phyloP scores from a whole-genome alignment of 2,797 vertebrate species.

The Ceryle rudis region DNA sequence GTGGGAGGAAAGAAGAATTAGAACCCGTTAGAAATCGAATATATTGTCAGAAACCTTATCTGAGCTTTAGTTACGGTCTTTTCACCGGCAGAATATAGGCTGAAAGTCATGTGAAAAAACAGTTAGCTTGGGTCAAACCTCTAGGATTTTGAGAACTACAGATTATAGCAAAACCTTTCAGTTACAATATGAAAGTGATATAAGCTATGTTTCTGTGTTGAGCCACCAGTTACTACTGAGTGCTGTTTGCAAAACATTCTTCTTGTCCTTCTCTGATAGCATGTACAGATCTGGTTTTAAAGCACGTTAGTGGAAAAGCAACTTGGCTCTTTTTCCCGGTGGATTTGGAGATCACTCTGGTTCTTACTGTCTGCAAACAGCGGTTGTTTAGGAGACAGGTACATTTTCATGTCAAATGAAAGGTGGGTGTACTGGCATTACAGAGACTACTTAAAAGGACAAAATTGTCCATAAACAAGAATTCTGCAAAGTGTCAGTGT shows the following conservation, averaged over 20 bases:
- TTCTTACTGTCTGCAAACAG: not conserved
- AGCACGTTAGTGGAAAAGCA: not conserved
- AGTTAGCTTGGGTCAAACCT: not conserved
- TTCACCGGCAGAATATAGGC: not conserved
- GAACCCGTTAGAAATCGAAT: not conserved
- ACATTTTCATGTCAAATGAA: fast-evolving
- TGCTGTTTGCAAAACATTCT: not conserved
- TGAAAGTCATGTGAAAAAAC: not conserved
- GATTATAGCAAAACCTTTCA: not conserved
- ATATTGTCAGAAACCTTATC: not conserved
- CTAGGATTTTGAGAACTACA: not conserved
- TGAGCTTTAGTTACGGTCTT: not conserved
- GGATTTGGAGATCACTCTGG: not conserved
- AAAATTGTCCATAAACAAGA: not conserved
- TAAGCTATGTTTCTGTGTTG: not conserved
- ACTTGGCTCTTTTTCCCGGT: fast-evolving
- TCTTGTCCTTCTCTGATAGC: not conserved
- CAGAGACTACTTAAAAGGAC: not conserved
- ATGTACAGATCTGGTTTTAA: not conserved
- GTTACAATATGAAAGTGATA: fast-evolving
- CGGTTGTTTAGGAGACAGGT: not conserved
- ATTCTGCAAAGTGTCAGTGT: fast-evolving
- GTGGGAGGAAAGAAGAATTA: not conserved
- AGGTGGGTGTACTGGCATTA: not conserved
- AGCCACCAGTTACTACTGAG: not conserved